A percentile compares a stretch with the other conserved stretches of the same genome.
phyloP scores from a whole-genome alignment of 2,113 vertebrate genomes.

The Aspiorhynchus laticeps region DNA sequence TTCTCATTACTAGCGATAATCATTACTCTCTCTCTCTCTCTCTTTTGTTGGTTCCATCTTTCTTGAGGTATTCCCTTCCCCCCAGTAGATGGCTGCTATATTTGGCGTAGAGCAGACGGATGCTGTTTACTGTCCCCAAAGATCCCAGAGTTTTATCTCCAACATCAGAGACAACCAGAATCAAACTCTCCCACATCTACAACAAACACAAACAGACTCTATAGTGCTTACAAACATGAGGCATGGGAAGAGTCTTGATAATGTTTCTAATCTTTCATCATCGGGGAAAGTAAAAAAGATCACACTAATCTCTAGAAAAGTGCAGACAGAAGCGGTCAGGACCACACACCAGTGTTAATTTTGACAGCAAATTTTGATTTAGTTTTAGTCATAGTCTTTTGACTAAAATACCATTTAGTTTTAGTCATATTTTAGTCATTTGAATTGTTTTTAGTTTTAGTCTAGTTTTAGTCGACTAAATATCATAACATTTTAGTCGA shows the following conservation, averaged over 20 bases:
- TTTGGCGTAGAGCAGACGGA: constrained; percentile 45
- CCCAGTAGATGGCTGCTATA: constrained; percentile 22
- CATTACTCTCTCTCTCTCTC: constrained; percentile 38
- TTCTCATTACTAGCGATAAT: constrained; percentile 51
- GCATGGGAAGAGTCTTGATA: background rate
- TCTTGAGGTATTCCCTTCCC: constrained; percentile 25
- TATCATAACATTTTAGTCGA: no score
- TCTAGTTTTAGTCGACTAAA: no score
- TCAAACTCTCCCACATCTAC: background rate
- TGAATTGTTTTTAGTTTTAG: no score
- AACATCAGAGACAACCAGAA: constrained; percentile 37
- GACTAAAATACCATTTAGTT: no score
- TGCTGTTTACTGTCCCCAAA: constrained; percentile 48
- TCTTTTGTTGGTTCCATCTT: constrained; percentile 17
- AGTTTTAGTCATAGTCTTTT: no score
- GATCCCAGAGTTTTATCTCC: constrained; percentile 38
- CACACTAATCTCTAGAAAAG: background rate
- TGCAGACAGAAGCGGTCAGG: background rate
- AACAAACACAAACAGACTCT: background rate
- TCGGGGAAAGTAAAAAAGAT: background rate
- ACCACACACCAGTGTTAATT: no score
- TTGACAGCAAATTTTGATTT: no score
- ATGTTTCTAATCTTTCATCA: no score
- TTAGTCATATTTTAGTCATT: no score
- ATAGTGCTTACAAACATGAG: background rate